Conservation (phyloP, 1,140 invertebrate species). For the Atta texana region DNA sequence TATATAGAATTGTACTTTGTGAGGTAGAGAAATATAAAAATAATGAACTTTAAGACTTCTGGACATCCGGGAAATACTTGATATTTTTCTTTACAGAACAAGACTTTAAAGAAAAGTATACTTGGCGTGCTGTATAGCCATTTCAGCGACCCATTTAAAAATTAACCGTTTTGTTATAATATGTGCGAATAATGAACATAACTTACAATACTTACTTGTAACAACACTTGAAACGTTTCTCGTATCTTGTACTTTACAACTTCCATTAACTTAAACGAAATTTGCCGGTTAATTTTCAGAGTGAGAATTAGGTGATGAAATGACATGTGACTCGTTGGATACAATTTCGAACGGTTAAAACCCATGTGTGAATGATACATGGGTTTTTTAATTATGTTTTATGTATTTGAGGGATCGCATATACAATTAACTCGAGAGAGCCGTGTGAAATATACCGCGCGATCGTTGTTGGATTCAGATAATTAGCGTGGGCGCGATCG, state of each 20-base stretch:
- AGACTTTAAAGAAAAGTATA: too few species aligned
- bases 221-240: background rate
- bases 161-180: background rate
- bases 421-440: background rate
- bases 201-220: background rate
- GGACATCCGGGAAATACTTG: too few species aligned
- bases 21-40: too few species aligned
- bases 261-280: background rate
- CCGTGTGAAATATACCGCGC: background rate
- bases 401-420: background rate
- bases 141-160: too few species aligned
- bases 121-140: too few species aligned
- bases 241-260: background rate
- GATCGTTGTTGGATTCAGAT: constrained; percentile 1
- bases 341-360: background rate
- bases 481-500: background rate
- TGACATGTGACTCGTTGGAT: background rate
- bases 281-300: background rate
- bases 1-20: too few species aligned
- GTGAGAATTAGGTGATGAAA: background rate
- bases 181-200: background rate
- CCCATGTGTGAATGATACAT: background rate
- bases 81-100: too few species aligned
- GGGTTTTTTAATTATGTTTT: background rate
- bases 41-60: too few species aligned